Evolutionary conservation across 1,140 invertebrate genomes (phyloP).

Genomic region (Cotesia typhae): DNA sequence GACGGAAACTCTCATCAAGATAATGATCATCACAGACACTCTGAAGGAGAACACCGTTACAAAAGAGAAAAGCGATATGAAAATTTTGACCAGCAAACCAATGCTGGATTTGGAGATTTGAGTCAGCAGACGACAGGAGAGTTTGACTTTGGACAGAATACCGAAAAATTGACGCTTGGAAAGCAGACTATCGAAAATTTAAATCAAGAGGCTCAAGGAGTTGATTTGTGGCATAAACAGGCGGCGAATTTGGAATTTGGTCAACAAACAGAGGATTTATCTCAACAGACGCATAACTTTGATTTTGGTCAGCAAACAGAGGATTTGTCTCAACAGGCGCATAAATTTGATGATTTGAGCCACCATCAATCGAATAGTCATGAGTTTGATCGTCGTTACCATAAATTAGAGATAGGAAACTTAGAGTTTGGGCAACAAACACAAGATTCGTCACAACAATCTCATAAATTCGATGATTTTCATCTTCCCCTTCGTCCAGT

Average conservation of each 20-base stretch:
- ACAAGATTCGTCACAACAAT: constrained; percentile 43
- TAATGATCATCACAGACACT: no score
- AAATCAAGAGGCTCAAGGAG: no score
- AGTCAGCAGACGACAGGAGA: no score
- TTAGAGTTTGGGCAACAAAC: constrained; percentile 8
- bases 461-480: constrained; percentile 34
- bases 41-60: no score
- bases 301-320: background rate
- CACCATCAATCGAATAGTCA: constrained; percentile 32
- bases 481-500: constrained; percentile 15
- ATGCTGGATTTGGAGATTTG: no score
- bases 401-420: constrained; percentile 39
- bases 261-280: constrained; percentile 41
- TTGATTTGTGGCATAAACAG: background rate
- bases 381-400: constrained; percentile 47
- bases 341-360: background rate
- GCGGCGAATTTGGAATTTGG: constrained; percentile 24
- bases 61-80: no score
- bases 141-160: no score
- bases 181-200: no score
- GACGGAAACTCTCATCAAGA: no score
- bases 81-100: no score
- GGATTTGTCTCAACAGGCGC: constrained; percentile 43
- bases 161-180: no score
- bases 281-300: constrained; percentile 38